Base-by-base conservation (phyloP, 2,113 vertebrate species). In the Daboia siamensis region DNA sequence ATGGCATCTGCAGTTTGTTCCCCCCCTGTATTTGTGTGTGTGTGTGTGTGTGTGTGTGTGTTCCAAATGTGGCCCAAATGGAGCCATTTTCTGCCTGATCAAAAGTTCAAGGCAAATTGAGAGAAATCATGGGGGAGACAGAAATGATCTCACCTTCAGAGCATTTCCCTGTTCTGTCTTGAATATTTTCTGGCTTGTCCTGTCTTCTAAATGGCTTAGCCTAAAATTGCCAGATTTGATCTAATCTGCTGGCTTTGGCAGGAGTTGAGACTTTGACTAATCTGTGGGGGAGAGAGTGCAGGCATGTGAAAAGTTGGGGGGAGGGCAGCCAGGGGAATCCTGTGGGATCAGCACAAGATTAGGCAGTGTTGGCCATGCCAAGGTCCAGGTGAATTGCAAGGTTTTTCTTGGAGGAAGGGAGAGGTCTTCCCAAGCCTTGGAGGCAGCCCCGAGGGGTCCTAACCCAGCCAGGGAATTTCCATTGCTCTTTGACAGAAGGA, bases 1-100 rank as follows among this genome's bases (percentile, higher is more conserved):
- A 10, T 46, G 29, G 26, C 52, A 39, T 39, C 33, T 80, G 69
- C 33, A 80, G 3, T 20, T 80, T 12, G 2, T 12, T 4, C 26
- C 0, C 61, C 26, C 4, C 3, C 26, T 39, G 39, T 39, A 2
- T 39, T 1, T 39, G 46, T 46, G 46, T 46, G 46, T 51, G 48
- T 8, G 55, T 56, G 17, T 56, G 55, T 56, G 55, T 55, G 55
- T 15, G 55, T 59, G 55, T 59, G 51, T 64, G 21, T 87, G 55
- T 69, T 90, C 91, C 88, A 90, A 91, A 23, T 89, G 91, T 93
- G 91, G 88, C 91, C 91, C 86, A 92, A 91, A 61, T 54, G 88
- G 87, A 93, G 90, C 87, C 93, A 88, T 2, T 91, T 57, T 85
- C 0, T 56, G 80, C 64, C 54, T 92, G 5, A 0, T 92, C 90